Conservation (phyloP, 2,113 vertebrate genomes). For the Paramormyrops kingsleyae region DNA sequence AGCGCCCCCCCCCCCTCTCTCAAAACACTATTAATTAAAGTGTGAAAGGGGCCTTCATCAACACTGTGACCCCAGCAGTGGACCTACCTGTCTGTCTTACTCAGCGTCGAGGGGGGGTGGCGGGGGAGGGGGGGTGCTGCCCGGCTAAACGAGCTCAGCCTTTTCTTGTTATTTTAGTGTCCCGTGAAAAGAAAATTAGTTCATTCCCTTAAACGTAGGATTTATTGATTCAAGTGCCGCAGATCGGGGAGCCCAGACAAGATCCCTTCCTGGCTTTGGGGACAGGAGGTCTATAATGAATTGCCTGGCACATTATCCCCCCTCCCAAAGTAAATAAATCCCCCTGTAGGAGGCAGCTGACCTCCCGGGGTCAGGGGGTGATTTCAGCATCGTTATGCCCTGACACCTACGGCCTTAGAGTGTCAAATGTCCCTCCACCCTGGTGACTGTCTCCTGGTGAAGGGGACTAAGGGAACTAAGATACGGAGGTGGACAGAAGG, state of each 20-base stretch:
- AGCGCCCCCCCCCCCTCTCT: slow-evolving; percentile 47
- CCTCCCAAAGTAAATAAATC: slow-evolving; percentile 63
- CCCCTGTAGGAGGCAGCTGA: slow-evolving; percentile 52
- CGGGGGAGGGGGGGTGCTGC: slow-evolving; percentile 4
- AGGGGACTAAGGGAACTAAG: not conserved
- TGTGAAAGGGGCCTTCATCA: slow-evolving; percentile 67
- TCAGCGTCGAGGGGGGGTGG: slow-evolving; percentile 48
- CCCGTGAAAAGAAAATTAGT: slow-evolving; percentile 56
- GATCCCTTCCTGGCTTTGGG: slow-evolving; percentile 35
- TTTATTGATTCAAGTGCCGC: slow-evolving; percentile 58
- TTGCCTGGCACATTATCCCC: slow-evolving; percentile 53
- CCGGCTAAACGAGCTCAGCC: slow-evolving; percentile 11
- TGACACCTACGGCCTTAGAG: slow-evolving; percentile 44
- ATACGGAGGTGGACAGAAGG: not conserved
- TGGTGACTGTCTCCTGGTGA: not conserved
- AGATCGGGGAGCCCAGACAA: slow-evolving; percentile 47
- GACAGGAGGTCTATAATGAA: slow-evolving; percentile 50
- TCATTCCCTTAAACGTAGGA: slow-evolving; percentile 51
- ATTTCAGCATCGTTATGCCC: slow-evolving; percentile 26
- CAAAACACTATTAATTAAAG: slow-evolving; percentile 68
- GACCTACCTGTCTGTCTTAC: slow-evolving; percentile 60
- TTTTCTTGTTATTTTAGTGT: slow-evolving; percentile 42
- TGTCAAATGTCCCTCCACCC: slow-evolving; percentile 27
- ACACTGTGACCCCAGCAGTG: slow-evolving; percentile 52
- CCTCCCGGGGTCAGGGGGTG: slow-evolving; percentile 51